These are phyloP conservation scores for Drosophila leonis DNA, from an alignment of 2,888 invertebrate genomes.

Conservation along the genomic window DNA sequence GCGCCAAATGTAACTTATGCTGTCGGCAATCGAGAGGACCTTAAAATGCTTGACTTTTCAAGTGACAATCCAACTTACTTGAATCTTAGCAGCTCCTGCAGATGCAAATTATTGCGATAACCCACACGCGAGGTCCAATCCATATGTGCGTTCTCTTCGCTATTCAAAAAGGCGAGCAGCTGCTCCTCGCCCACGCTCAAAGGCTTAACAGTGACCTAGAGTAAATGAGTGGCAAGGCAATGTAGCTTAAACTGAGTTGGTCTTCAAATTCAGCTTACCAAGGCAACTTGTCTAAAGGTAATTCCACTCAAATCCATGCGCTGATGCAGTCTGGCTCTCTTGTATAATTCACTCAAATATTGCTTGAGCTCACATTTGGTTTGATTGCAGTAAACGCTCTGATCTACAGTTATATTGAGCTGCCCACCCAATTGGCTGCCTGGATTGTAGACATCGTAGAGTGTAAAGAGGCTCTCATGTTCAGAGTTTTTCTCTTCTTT, in stretches of 20 bases:
- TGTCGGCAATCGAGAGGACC: constrained; percentile 20
- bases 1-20: constrained; percentile 55
- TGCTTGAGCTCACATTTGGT: constrained; percentile 49
- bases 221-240: too few species aligned
- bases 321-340: constrained; percentile 69
- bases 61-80: constrained; percentile 59
- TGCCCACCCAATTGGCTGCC: constrained; percentile 82
- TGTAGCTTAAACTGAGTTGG: fast-evolving
- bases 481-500: not conserved
- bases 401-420: constrained; percentile 82
- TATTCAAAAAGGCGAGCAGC: constrained; percentile 61
- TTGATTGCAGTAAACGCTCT: constrained; percentile 64
- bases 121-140: constrained; percentile 77
- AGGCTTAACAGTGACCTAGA: constrained; percentile 64
- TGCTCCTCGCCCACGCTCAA: constrained; percentile 55
- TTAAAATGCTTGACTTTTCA: fast-evolving
- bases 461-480: constrained; percentile 29
- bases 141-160: constrained; percentile 60
- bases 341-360: constrained; percentile 70
- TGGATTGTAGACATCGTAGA: constrained; percentile 84
- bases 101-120: constrained; percentile 56
- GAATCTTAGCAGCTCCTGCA: constrained; percentile 74
- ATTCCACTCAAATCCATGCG: constrained; percentile 74
- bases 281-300: constrained; percentile 73
- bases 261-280: constrained; percentile 61